Conservation (phyloP, 2,113 vertebrate genomes). For the Piprites chloris region DNA sequence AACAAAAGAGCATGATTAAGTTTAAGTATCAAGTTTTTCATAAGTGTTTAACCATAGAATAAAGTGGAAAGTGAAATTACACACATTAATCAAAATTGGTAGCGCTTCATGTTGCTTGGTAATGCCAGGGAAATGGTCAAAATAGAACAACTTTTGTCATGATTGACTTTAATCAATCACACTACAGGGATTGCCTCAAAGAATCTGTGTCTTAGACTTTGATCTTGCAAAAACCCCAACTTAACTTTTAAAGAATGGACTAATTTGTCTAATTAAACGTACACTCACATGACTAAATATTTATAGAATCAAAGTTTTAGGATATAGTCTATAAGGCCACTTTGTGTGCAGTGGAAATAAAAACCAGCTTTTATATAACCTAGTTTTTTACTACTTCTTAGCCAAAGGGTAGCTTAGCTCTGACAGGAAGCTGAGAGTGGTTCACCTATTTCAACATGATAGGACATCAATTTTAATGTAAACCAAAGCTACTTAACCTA, state of each 20-base stretch:
- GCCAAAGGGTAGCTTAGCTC: background rate
- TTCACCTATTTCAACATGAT: background rate
- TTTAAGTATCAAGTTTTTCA: background rate
- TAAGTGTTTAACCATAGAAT: background rate
- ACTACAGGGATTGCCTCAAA: background rate
- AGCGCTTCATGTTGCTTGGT: background rate
- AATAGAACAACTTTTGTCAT: background rate
- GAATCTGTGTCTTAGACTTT: background rate
- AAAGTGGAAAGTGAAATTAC: background rate
- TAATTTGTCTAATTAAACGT: background rate
- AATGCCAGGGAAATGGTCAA: background rate
- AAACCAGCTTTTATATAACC: background rate
- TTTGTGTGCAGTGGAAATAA: background rate
- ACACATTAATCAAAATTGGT: background rate
- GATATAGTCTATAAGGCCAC: background rate
- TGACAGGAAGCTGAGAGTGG: background rate
- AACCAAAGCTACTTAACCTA: background rate
- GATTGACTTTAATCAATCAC: background rate
- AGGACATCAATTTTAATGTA: background rate
- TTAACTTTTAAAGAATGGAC: background rate
- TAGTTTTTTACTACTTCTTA: background rate
- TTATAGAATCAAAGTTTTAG: background rate
- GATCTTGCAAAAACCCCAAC: background rate
- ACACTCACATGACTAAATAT: background rate
- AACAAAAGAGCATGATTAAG: background rate